These are phyloP conservation scores for Diachrysia chrysitis DNA, from an alignment of 2,888 invertebrate species.

Conservation along the genomic window DNA sequence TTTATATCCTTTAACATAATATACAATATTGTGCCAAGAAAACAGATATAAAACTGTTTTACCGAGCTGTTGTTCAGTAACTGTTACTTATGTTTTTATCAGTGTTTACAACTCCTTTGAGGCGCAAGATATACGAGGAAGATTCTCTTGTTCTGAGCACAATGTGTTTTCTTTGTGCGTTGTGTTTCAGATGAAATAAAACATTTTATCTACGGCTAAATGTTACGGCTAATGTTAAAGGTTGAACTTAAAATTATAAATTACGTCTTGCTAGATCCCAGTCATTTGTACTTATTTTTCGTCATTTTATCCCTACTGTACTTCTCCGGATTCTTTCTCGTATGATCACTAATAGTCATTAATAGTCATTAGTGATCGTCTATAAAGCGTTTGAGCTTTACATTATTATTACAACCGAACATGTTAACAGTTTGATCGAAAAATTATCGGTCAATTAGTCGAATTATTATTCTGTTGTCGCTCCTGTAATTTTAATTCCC, in stretches of 20 bases:
- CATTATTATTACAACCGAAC: not conserved
- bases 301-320: not conserved
- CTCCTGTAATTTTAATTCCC: not conserved
- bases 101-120: conserved; percentile 2
- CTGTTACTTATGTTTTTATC: not conserved
- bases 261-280: too few relatives aligned
- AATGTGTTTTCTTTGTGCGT: not conserved
- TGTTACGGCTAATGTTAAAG: too few relatives aligned
- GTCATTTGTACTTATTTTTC: not conserved
- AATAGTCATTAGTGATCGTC: too few relatives aligned
- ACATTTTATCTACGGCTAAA: not conserved
- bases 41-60: not conserved
- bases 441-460: not conserved
- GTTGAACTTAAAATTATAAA: too few relatives aligned
- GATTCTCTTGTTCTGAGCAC: not conserved
- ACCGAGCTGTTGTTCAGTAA: not conserved
- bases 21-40: not conserved
- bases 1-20: conserved; percentile 16
- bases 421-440: not conserved
- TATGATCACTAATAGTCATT: too few relatives aligned
- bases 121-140: not conserved
- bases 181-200: not conserved
- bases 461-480: not conserved
- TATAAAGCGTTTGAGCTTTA: too few relatives aligned
- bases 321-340: not conserved